phyloP scores from a whole-genome alignment of 2,888 invertebrate species.

The Caenorhabditis becei region DNA sequence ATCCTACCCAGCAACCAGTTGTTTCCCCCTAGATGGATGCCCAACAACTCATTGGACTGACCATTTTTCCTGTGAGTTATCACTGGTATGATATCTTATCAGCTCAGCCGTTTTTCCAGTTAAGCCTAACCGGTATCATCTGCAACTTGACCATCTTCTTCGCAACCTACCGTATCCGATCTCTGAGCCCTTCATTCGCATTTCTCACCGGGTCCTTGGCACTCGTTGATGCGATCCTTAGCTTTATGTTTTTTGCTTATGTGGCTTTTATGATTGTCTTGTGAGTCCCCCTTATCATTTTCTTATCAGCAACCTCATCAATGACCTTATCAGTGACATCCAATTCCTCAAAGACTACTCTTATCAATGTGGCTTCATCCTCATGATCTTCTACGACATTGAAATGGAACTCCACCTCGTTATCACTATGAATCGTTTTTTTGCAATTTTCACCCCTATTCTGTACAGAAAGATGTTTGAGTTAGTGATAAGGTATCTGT shows the following conservation, averaged over 20 bases:
- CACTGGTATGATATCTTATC: too few relatives aligned
- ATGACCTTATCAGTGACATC: constrained; percentile 3
- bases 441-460: background rate
- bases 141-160: background rate
- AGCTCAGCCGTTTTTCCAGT: too few relatives aligned
- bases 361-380: background rate
- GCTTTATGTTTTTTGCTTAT: constrained; percentile 7
- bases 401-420: background rate
- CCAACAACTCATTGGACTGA: constrained; percentile 13
- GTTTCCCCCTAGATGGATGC: background rate
- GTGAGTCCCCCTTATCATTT: background rate
- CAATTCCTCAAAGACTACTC: constrained; percentile 9
- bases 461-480: background rate
- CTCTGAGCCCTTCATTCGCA: background rate
- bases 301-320: background rate
- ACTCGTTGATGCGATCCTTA: constrained; percentile 10
- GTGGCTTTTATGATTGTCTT: constrained; percentile 20
- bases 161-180: background rate
- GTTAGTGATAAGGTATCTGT: background rate
- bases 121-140: too few relatives aligned
- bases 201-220: constrained; percentile 3
- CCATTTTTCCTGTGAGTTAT: background rate
- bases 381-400: constrained; percentile 12
- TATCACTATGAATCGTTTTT: background rate
- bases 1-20: too few relatives aligned